Evolutionary conservation across 2,797 vertebrate species (phyloP), one percentile per base, ranked within the genome.

Genomic region (Parambassis ranga): DNA sequence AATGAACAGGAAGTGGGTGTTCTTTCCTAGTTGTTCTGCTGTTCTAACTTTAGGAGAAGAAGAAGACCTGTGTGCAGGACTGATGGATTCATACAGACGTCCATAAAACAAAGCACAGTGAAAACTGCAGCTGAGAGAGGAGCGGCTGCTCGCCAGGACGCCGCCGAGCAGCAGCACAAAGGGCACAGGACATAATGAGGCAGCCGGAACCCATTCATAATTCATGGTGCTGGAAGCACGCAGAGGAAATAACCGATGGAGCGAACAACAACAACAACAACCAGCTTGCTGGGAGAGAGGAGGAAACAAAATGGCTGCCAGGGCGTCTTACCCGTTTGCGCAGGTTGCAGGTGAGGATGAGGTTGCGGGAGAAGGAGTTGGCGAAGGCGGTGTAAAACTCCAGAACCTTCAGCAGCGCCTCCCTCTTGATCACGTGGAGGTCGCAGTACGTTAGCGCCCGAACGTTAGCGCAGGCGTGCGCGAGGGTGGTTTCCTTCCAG

Each of bases 381-480:
- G 97, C 96, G 67, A 98, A 98, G 13, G 95, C 94, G 0, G 95
- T 96, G 58, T 98, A 98, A 10, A 98, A 98, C 82, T 98, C 95
- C 85, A 98, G 69, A 33, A 98, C 96, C 79, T 98, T 98, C 1
- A 97, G 94, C 89, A 98, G 83, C 16, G 96, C 96, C 65, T 98
- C 97, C 43, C 96, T 80, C 71, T 93, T 95, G 73, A 98, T 98
- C 67, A 98, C 94, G 69, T 98, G 97, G 38, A 98, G 92, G 83
- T 98, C 97, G 41, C 97, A 98, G 90, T 98, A 98, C 0, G 97
- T 98, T 49, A 98, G 89, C 0, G 97, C 97, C 26, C 96, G 79
- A 1, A 98, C 97, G 1, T 98, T 98, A 39, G 97, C 97, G 28
- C 95, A 97, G 0, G 96, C 95, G 0, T 97, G 97, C 6, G 97